A percentile compares a stretch with the other conserved stretches of the same genome.
phyloP scores from a whole-genome alignment of 2,113 vertebrate genomes.

The Vulpes vulpes region DNA sequence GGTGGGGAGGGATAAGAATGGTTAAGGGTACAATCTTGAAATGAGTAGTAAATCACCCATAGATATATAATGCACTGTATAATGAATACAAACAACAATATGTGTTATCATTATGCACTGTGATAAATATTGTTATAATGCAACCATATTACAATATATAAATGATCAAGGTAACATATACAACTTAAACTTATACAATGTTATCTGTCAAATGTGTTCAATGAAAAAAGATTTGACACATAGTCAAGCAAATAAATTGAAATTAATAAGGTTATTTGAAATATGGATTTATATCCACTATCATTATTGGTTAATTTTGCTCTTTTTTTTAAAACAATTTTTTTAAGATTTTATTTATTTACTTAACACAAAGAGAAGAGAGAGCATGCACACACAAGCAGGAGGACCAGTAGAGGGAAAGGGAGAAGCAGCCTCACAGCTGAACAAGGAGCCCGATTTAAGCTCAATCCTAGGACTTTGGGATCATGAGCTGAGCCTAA shows the following conservation, averaged over 20 bases:
- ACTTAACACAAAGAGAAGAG: too few relatives aligned
- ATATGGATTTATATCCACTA: not conserved
- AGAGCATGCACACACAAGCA: too few relatives aligned
- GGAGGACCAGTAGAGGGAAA: too few relatives aligned
- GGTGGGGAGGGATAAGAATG: not conserved
- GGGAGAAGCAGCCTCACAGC: too few relatives aligned
- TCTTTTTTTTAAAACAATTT: not conserved
- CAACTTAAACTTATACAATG: not conserved
- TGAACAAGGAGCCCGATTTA: too few relatives aligned
- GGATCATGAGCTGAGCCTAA: too few relatives aligned
- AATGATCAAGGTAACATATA: not conserved
- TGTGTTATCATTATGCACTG: not conserved
- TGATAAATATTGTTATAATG: not conserved
- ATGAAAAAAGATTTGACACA: not conserved
- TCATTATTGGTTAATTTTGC: not conserved
- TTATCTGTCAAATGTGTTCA: not conserved
- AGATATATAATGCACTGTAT: not conserved
- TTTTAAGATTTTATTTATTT: too few relatives aligned
- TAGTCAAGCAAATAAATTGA: not conserved
- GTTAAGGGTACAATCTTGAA: not conserved
- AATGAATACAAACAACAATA: not conserved
- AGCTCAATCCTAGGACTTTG: too few relatives aligned
- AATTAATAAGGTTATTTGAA: slow-evolving; percentile 2
- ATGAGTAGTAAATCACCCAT: not conserved
- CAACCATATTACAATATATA: not conserved